Base-by-base conservation (phyloP, 2,888 invertebrate genomes). In the Epicampocera succincta region DNA sequence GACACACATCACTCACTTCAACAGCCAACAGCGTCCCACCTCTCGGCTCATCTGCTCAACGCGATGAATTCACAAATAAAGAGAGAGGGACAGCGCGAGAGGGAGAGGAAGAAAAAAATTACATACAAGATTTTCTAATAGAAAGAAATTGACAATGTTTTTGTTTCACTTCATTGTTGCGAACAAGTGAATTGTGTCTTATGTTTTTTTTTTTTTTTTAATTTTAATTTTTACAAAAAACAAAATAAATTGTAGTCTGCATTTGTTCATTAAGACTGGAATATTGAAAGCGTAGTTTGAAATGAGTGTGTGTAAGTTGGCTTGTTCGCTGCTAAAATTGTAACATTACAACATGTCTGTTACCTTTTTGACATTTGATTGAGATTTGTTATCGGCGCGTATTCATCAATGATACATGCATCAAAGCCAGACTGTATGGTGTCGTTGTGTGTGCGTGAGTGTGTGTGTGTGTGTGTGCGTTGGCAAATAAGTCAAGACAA, bases 351-450 rank as follows among this genome's bases (percentile, higher is more conserved):
- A 85, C 87, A 85, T 88, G 89, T 87, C 89, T 88, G 89, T 89
- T 90, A 89, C 90, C 89, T 90, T 90, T 90, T 89, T 90, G 90
- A 90, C 90, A 89, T 90, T 90, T 90, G 90, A 90, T 90, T 90
- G 90, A 90, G 90, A 90, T 90, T 90, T 90, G 90, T 90, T 82
- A 82, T 82, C 88, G 84, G 78, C 80, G 81, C 79, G 86, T 86
- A 87, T 87, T 87, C 89, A 88, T 89, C 88, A 89, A 89, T 89
- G 88, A 88, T 88, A 89, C 88, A 88, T 87, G 87, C 88, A 88
- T 88, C 87, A 87, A 86, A 88, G 86, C 65, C 83, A 79, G 69
- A 73, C 78, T 68, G 75, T 60, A 66, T 63, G 21, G 52, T 40
- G 29, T 4, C 8, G 4, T 17, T 19, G 12, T 21, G 3, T 38